These are phyloP conservation scores for Sclerurus mexicanus DNA, from an alignment of 2,113 vertebrate species.

Conservation along the genomic window DNA sequence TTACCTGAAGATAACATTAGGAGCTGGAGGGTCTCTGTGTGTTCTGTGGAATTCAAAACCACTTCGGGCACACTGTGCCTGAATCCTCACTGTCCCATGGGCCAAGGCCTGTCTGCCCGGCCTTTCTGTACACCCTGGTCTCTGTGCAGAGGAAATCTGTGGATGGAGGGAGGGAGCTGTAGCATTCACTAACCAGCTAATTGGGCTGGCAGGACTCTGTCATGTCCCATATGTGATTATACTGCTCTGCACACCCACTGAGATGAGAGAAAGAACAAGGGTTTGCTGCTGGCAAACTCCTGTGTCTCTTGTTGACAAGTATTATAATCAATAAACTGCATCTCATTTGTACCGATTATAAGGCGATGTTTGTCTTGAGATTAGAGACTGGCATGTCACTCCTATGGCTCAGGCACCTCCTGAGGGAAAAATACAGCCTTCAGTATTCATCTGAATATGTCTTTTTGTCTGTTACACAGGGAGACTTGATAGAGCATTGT, in stretches of 20 bases:
- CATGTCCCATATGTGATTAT: not conserved
- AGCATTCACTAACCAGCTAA: not conserved
- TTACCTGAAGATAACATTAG: not conserved
- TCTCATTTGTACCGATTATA: not conserved
- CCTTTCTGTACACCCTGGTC: accelerated
- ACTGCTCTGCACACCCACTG: not conserved
- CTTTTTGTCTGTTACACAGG: not conserved
- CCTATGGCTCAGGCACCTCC: not conserved
- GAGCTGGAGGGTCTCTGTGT: not conserved
- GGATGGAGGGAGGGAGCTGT: not conserved
- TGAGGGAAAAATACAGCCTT: not conserved
- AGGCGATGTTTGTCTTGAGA: not conserved
- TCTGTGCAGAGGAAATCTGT: not conserved
- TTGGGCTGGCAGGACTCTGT: not conserved
- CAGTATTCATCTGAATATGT: not conserved
- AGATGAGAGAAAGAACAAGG: not conserved
- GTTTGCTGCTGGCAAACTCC: not conserved
- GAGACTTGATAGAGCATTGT: not conserved
- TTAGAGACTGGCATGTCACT: not conserved
- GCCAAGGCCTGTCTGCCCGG: not conserved
- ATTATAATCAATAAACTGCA: not conserved
- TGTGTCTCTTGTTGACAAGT: not conserved
- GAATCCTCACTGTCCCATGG: not conserved
- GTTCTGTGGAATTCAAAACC: not conserved
- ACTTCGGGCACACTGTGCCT: not conserved